phyloP scores from a whole-genome alignment of 2,113 vertebrate species.

The Dendrocopos noguchii region DNA sequence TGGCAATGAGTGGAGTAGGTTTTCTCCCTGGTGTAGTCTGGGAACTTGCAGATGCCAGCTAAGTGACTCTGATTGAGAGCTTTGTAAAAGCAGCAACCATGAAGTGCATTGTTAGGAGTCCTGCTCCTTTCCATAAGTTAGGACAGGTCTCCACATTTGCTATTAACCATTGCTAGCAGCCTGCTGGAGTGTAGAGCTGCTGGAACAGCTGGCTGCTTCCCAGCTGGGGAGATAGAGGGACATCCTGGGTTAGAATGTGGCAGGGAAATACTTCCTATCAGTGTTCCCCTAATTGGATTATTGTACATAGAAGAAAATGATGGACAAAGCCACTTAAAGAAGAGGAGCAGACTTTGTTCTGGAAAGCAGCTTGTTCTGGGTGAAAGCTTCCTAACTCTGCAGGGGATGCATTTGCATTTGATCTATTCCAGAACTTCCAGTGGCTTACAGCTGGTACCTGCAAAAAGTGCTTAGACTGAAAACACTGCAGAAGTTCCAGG shows the following conservation, averaged over 20 bases:
- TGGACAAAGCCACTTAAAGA: neutral
- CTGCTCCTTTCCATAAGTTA: neutral
- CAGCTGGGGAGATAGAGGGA: neutral
- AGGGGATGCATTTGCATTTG: rapidly evolving
- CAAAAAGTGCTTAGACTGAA: neutral
- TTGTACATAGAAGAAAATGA: neutral
- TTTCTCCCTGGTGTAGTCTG: neutral
- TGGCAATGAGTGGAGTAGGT: neutral
- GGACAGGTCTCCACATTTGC: neutral
- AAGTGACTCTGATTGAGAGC: neutral
- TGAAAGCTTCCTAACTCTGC: neutral
- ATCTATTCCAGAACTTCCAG: neutral
- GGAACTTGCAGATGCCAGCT: neutral
- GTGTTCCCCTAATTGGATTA: neutral
- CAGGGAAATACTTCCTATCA: rapidly evolving
- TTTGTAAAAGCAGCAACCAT: neutral
- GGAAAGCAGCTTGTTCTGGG: neutral
- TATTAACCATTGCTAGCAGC: too few relatives aligned
- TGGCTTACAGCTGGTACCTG: neutral
- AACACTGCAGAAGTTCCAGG: neutral
- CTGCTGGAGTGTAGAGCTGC: neutral
- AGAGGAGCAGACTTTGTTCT: neutral
- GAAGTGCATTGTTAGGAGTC: rapidly evolving
- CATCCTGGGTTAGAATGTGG: neutral
- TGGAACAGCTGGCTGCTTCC: neutral